Evolutionary conservation across 2,797 vertebrate genomes (phyloP), one percentile per base, ranked within the genome.

Genomic region (Eidolon dupreanum): DNA sequence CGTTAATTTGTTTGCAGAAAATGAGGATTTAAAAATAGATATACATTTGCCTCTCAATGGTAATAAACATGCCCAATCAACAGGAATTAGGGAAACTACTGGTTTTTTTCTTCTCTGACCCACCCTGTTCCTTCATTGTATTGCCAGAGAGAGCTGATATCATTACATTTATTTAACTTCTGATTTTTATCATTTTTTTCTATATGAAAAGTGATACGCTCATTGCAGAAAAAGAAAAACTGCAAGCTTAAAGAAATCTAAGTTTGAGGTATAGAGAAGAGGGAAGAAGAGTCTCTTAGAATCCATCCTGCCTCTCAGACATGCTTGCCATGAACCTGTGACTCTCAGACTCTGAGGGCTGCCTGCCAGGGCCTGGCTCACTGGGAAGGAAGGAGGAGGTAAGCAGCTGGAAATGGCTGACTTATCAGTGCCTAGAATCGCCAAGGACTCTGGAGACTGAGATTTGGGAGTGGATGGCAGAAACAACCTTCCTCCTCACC

Each of bases 1-100:
- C 1, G 6, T 83, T 93, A 78, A 83, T 96, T 95, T 94, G 92
- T 88, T 93, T 79, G 71, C 49, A 85, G 95, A 94, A 96, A 94
- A 93, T 51, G 57, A 90, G 55, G 85, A 90, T 92, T 96, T 96
- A 95, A 90, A 73, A 59, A 78, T 5, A 90, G 90, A 66, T 33
- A 24, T 19, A 33, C 17, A 53, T 84, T 96, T 55, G 71, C 28
- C 78, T 92, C 71, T 93, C n/a, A 31, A 9, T 43, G n/a, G 49
- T 68, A 63, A 83, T 78, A 66, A 95, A 81, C 57, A 89, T 15
- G 55, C 12, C 41, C 51, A 22, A 4, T 12, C 79, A 31, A 41
- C 0, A n/a, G 57, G 79, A 74, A 71, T 31, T 70, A 46, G 77
- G 36, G 66, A 53, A 33, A 49, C 13, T 22, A 6, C 3, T 51